Evolutionary conservation across 30 jellyfish, hydroid and myxozoan genomes (phyloP), one percentile per base, ranked within the genome.

Genomic region (Kudoa iwatai): DNA sequence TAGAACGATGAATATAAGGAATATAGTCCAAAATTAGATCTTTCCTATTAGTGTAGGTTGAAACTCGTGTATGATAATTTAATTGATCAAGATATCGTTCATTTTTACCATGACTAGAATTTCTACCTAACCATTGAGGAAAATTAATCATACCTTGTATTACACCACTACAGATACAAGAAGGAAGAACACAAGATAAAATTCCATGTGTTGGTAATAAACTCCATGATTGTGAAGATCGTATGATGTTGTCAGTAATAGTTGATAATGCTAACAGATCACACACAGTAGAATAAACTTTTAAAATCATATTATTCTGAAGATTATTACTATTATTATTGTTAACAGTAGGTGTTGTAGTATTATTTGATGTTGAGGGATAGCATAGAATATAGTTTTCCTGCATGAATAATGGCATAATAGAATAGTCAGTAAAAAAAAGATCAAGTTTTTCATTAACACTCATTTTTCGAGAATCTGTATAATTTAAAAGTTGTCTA

Each of bases 111-210:
- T 48, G 53, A 2, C 77, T 47, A 16, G 93, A 74, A 33, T 74
- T 74, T 35, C 60, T 74, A 14, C 93, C 93, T 1, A 74, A 65
- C 93, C 93, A 74, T 52, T 53, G 83, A 0, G 93, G 93, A 58
- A 74, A 74, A 16, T 55, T 77, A 15, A 74, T 74, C 35, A 74
- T 39, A 28, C 52, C 82, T 2, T 64, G 49, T 30, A 74, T 33
- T 22, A 60, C 65, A 20, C 93, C 93, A 1, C 69, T 49, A 86
- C 59, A 55, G 34, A 47, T 39, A 23, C 50, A 67, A 23, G 87
- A 58, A 19, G 93, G 89, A 33, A 51, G 52, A 35, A 74, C 93
- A 32, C 81, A 48, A 2, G 88, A 62, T 32, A 26, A 62, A 26
- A 74, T 47, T 38, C 60, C 93, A 65, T 74, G 93, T 19, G 64